Evolutionary conservation across 2,113 vertebrate species (phyloP).

Genomic region (Carassius carassius): DNA sequence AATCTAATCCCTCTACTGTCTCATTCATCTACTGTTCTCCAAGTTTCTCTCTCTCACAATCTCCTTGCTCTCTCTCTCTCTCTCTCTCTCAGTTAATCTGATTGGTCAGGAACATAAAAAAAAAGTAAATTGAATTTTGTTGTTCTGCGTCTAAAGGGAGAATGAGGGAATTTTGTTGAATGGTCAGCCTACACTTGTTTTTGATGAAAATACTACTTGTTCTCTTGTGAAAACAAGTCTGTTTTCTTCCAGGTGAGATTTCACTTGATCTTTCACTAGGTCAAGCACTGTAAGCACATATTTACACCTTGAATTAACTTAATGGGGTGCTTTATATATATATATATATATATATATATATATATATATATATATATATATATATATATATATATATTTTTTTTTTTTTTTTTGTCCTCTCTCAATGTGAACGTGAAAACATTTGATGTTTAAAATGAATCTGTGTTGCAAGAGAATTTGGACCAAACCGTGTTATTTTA

Average conservation of each 20-base stretch:
- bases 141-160: slow-evolving; percentile 30
- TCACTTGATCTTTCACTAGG: too few species aligned
- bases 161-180: slow-evolving; percentile 15
- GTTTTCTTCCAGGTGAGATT: slow-evolving; percentile 16
- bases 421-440: not conserved
- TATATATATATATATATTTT: too few species aligned
- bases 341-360: too few species aligned
- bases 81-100: slow-evolving; percentile 18
- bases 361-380: too few species aligned
- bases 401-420: not conserved
- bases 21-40: not conserved
- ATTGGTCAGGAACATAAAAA: slow-evolving; percentile 35
- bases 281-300: not conserved
- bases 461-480: too few species aligned
- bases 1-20: slow-evolving; percentile 23
- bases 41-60: not conserved
- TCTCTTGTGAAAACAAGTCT: slow-evolving; percentile 18
- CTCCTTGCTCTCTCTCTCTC: not conserved
- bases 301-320: slow-evolving; percentile 7
- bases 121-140: slow-evolving; percentile 40
- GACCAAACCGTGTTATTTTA: too few species aligned
- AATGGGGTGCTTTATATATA: too few species aligned
- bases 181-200: slow-evolving; percentile 38
- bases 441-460: not conserved
- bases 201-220: slow-evolving; percentile 27